Percentiles rank a stretch among this genome's conserved stretches.
phyloP scores from a whole-genome alignment of 1,140 invertebrate species.

The Goniozus legneri region DNA sequence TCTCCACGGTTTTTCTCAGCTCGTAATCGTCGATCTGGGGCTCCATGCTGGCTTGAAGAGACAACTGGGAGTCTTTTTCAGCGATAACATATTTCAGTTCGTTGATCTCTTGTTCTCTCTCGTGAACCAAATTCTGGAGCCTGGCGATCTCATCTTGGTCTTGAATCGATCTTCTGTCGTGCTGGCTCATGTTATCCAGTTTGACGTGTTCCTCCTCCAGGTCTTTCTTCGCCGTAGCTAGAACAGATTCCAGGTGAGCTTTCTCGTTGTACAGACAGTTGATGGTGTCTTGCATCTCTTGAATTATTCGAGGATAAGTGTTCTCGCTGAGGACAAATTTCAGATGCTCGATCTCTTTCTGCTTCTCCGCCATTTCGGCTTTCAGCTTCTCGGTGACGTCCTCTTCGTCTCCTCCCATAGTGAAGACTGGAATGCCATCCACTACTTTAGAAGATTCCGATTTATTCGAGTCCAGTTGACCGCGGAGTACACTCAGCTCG shows the following conservation, averaged over 20 bases:
- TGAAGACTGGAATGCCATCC: conserved; percentile 27
- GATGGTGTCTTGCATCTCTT: conserved; percentile 45
- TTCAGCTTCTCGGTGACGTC: conserved; percentile 27
- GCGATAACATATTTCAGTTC: conserved; percentile 32
- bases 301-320: conserved; percentile 39
- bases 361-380: conserved; percentile 32
- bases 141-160: conserved; percentile 34
- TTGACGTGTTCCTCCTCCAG: conserved; percentile 19
- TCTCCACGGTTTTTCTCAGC: conserved; percentile 25
- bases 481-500: background rate
- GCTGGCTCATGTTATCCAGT: conserved; percentile 23
- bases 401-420: conserved; percentile 19
- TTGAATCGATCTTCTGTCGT: conserved; percentile 15
- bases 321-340: conserved; percentile 41
- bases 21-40: conserved; percentile 28
- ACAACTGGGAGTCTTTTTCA: conserved; percentile 38
- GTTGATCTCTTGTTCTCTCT: conserved; percentile 36
- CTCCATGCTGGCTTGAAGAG: conserved; percentile 24
- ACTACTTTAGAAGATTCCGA: conserved; percentile 2
- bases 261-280: conserved; percentile 46
- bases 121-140: conserved; percentile 29
- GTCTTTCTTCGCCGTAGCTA: conserved; percentile 8
- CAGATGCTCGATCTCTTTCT: conserved; percentile 44
- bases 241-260: conserved; percentile 25
- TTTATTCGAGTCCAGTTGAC: background rate